Evolutionary conservation across 1,140 invertebrate species (phyloP).

Genomic region (fruit fly (Drosophila melanogaster)): Release_6_plus_ISO1_MT NT_037436.4:9174501-9175000

Average conservation of each 20-base stretch:
- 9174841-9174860: slow-evolving; percentile 61
- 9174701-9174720: slow-evolving; percentile 6
- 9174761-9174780: slow-evolving; percentile 76
- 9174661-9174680: slow-evolving; percentile 57
- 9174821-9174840: slow-evolving; percentile 40
- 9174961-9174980: slow-evolving; percentile 32
- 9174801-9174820: slow-evolving; percentile 11
- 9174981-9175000: slow-evolving; percentile 40
- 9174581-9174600: too few species aligned
- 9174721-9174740: slow-evolving; percentile 67
- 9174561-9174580: too few species aligned
- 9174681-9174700: slow-evolving; percentile 31
- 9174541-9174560: not conserved
- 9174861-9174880: slow-evolving; percentile 60
- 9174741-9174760: slow-evolving; percentile 72
- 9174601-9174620: not conserved
- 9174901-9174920: slow-evolving; percentile 58
- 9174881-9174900: slow-evolving; percentile 43
- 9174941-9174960: slow-evolving; percentile 68
- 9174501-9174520: not conserved
- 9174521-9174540: not conserved
- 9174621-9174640: slow-evolving; percentile 4
- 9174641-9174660: slow-evolving; percentile 52
- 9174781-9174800: slow-evolving; percentile 45
- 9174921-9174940: slow-evolving; percentile 78